These are phyloP conservation scores for Megalops cyprinoides DNA, from an alignment of 2,797 vertebrate species.

Conservation along the genomic window DNA sequence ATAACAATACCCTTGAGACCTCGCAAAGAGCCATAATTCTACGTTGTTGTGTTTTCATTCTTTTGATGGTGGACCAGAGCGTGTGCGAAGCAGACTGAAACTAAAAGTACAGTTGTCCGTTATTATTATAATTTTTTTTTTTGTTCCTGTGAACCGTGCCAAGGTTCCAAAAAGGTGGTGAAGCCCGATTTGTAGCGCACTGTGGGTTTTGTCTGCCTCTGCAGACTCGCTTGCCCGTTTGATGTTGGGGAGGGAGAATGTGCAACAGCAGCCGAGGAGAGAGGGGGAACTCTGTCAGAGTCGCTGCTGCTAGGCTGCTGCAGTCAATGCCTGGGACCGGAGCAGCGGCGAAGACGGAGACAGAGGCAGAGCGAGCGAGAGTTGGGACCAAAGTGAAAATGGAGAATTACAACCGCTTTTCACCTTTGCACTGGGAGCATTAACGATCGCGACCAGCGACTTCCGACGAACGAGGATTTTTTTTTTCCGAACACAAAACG, in stretches of 20 bases:
- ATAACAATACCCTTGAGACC: background rate
- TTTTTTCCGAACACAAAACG: conserved; percentile 16
- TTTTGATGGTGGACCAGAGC: background rate
- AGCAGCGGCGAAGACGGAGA: conserved; percentile 37
- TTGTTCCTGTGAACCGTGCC: background rate
- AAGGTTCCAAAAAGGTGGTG: background rate
- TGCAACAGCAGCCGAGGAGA: conserved; percentile 45
- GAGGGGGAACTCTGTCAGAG: conserved; percentile 29
- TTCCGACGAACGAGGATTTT: background rate
- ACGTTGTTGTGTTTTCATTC: background rate
- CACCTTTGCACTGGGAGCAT: conserved; percentile 51
- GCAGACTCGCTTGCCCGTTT: conserved; percentile 58
- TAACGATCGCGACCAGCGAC: conserved; percentile 46
- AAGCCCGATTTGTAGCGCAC: background rate
- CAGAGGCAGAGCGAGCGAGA: conserved; percentile 57
- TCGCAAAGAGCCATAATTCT: background rate
- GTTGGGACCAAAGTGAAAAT: conserved; percentile 51
- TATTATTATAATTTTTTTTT: too few species aligned
- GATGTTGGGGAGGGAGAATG: conserved; percentile 51
- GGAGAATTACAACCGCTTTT: conserved; percentile 49
- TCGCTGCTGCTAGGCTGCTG: conserved; percentile 54
- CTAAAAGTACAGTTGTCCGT: background rate
- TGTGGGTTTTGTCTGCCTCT: background rate
- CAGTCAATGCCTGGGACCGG: conserved; percentile 51
- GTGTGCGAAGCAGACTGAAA: background rate